Percentiles rank a stretch among this genome's conserved stretches.
Evolutionary conservation across 37 sponge, comb jelly and placozoan species (phyloP).

Genomic region (Aphrocallistes beatrix): DNA sequence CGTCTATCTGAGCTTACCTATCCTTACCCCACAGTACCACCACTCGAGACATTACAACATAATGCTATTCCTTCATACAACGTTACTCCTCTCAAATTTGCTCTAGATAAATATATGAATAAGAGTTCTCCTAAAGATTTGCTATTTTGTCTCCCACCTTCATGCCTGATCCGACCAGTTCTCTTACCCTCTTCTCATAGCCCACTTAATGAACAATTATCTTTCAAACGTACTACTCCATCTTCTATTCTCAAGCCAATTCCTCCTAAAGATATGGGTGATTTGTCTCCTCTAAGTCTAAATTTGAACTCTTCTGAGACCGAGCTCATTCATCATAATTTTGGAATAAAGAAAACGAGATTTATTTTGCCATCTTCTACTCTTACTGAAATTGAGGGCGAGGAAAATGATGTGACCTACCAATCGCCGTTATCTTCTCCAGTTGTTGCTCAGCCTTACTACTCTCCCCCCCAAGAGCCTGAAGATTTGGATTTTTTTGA

Average conservation of each 20-base stretch:
- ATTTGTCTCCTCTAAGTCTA: background rate
- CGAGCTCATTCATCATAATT: background rate
- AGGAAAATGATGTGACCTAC: background rate
- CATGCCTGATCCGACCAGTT: background rate
- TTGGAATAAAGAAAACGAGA: background rate
- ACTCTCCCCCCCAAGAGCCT: background rate
- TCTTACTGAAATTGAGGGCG: background rate
- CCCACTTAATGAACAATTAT: background rate
- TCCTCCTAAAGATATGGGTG: background rate
- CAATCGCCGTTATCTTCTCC: background rate
- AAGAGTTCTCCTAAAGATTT: background rate
- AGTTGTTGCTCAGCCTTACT: background rate
- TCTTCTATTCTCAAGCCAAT: background rate
- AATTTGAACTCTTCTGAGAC: background rate
- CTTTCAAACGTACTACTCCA: background rate
- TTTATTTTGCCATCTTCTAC: background rate
- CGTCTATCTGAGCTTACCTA: slow-evolving; percentile 12
- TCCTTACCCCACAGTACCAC: background rate
- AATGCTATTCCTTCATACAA: background rate
- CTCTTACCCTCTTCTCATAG: background rate
- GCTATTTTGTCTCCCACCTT: background rate
- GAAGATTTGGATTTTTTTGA: too few species aligned
- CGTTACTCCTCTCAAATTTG: background rate
- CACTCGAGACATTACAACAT: background rate
- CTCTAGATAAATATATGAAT: background rate